Base-by-base conservation (phyloP, 2,113 vertebrate species). In the Phrynosoma blainvillii region DNA sequence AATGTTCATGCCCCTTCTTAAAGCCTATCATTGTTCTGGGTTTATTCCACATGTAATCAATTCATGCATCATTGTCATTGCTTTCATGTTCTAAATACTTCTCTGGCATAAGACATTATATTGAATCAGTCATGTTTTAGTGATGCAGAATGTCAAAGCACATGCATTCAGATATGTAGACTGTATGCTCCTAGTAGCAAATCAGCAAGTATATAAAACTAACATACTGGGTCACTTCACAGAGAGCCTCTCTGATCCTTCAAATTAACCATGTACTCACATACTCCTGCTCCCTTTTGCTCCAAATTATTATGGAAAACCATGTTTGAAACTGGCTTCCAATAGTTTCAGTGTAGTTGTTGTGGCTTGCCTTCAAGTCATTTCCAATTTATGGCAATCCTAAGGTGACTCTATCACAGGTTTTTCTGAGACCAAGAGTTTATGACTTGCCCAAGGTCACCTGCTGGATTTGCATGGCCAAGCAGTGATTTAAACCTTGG, bases 51-150 rank as follows among this genome's bases (percentile, higher is more conserved):
- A 77, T 54, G 70, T 54, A 68, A 59, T 83, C 42, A 14, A 74
- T 62, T 74, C 66, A 56, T 4, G 21, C 1, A 56, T 30, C 18
- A 16, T 85, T 77, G 65, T 47, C 27, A 85, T 30, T 14, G 13
- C 1, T 91, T 90, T 5, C 71, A 65, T 40, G 23, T 42, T 79
- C 25, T 66, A 66, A 90, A 84, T 16, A 79, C 79, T 16, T 86
- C 23, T 84, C 40, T 73, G 74, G 65, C 21, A 85, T 21, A 1
- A 1, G 0, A 47, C 1, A 85, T 71, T 62, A 90, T 7, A 40
- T 4, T 89, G 32, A 47, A 83, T 59, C 42, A 25, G 23, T 30
- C 0, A 2, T 0, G 36, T 10, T 86, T 65, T 59, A 62, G 20
- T 83, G 83, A 4, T 14, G 2, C 47, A 78, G 3, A 21, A 36